Base-by-base conservation (phyloP, 2,888 invertebrate species). In the Ctena decussata region DNA sequence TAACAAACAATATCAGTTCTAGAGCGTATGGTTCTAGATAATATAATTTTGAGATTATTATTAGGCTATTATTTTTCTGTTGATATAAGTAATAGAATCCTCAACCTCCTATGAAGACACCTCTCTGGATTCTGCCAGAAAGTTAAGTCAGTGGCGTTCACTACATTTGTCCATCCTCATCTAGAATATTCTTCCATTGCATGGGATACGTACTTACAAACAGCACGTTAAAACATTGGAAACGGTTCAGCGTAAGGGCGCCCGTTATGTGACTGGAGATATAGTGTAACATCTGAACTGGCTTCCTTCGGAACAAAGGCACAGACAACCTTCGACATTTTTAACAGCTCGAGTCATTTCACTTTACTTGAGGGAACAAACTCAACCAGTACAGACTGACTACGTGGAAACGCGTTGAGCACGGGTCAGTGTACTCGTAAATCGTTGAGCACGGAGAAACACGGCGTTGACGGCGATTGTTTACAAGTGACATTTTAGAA, bases 201-300 rank as follows among this genome's bases (percentile, higher is more conserved):
- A 5, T 44, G 41, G 44, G 41, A 71, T 41, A 3, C 39, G 5
- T 44, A 5, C 15, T 5, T 39, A n/a, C 70, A 70, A 70, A 44
- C 32, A 44, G 27, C 41, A 44, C 39, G 41, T 2, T 15, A 11
- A 24, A 30, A 12, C 41, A 11, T 15, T 71, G n/a, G 71, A 71
- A 44, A 71, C 39, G 65, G 18, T 65, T 35, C 65, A 35, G 18
- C 65, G 35, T 35, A 65, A 65, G 35, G 65, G 65, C 11, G 71
- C 12, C 41, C 71, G 30, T 21, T 44, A 41, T 44, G 44, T 44
- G 24, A 44, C 30, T 24, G 65, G 71, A 15, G 21, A 71, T 12
- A 71, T 71, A 41, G 41, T 71, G n/a, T 41, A 71, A 24, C 41
- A 39, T 21, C 21, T 71, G 21, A 71, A 71, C 41, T 71, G 71